Evolutionary conservation across 1,140 invertebrate species (phyloP).

Genomic region (Bombus superbus): DNA sequence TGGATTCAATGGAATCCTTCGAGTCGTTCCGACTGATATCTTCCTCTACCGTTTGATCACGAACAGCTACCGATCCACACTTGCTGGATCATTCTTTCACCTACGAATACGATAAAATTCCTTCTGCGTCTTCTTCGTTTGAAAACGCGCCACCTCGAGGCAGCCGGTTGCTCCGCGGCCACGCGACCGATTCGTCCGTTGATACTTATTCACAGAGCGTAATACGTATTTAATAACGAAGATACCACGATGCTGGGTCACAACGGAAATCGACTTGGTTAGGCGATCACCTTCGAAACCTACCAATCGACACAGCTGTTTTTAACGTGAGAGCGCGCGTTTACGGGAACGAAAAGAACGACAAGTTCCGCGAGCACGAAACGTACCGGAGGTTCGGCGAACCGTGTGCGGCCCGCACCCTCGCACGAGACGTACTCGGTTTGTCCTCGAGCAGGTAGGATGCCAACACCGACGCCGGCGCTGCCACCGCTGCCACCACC

Average conservation of each 20-base stretch:
- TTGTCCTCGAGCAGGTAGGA: conserved; percentile 54
- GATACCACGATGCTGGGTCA: background rate
- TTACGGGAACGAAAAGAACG: background rate
- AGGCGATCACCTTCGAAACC: background rate
- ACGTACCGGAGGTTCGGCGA: conserved; percentile 56
- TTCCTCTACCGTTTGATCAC: background rate
- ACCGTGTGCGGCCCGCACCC: conserved; percentile 67
- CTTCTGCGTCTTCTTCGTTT: too few relatives aligned
- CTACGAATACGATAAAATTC: background rate
- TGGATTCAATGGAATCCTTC: background rate
- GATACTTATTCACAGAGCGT: too few relatives aligned
- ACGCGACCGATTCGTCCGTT: background rate
- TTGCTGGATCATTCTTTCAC: conserved; percentile 43
- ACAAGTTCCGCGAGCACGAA: background rate
- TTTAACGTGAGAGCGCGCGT: background rate
- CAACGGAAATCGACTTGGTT: background rate
- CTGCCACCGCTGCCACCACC: conserved; percentile 13
- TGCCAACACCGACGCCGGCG: conserved; percentile 48
- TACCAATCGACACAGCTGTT: background rate
- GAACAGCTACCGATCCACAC: background rate
- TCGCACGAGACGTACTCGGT: conserved; percentile 65
- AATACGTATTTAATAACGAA: too few relatives aligned
- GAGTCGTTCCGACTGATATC: background rate
- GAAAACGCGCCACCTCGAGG: conserved; percentile 1
- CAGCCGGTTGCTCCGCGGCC: background rate